Base-by-base conservation (phyloP, 2,797 vertebrate genomes). In the Lacerta viridis region DNA sequence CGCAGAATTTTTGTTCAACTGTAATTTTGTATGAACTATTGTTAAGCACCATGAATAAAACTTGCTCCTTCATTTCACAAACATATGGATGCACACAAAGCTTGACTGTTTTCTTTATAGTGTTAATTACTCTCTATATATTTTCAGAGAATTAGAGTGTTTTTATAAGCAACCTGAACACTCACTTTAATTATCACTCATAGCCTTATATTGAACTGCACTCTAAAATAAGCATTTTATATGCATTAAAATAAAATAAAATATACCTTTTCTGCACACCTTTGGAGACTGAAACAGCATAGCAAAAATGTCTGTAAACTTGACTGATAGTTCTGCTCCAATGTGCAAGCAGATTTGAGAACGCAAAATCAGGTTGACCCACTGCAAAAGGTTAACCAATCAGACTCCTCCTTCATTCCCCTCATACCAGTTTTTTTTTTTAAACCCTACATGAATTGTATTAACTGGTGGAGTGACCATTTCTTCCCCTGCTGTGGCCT, bases 61-160 rank as follows among this genome's bases (percentile, higher is more conserved):
- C 74, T 77, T 83, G 43, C 55, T 64, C 41, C 18, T n/a, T 87
- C 80, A 72, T 80, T 71, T 80, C 41, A 50, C n/a, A 46, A 41
- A 50, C 50, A 55, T 15, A 55, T 55, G 50, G 50, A 55, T 55
- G 50, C 4, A 36, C 23, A 80, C 43, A 72, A 33, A 72, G 7
- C 77, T 72, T 78, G 33, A 23, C 85, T 80, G 77, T 87, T 87
- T 87, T 20, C 77, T 86, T 79, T 79, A 69, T 61, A 39, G 66
- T 87, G 46, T 59, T 87, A 68, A 88, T 88, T 88, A 74, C 46
- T 69, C 61, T 50, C 23, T 83, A 20, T n/a, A 78, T 83, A 55
- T 83, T 46, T 83, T 83, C 77, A 50, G 61, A 68, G 81, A 77
- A 87, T 80, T 61, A 59, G 33, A 41, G 41, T 80, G 85, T 55